phyloP scores from a whole-genome alignment of 1,140 invertebrate genomes.

The Procambarus clarkii region DNA sequence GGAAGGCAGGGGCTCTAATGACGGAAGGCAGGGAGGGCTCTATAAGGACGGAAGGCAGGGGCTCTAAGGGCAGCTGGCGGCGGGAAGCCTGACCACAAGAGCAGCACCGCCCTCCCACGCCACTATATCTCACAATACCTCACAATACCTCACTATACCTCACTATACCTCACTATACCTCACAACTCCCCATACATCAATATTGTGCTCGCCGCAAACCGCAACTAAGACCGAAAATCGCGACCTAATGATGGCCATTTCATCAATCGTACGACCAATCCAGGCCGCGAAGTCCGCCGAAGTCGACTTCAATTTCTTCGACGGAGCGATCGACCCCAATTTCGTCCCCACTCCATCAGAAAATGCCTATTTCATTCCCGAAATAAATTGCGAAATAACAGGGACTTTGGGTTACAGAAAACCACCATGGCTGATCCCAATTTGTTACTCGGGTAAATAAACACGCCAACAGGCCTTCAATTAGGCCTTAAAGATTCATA shows the following conservation, averaged over 20 bases:
- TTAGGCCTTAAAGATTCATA: background rate
- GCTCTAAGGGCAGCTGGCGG: no score
- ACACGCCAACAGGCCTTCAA: background rate
- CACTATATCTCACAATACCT: no score
- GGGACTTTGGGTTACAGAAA: background rate
- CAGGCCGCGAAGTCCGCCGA: background rate
- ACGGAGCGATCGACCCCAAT: background rate
- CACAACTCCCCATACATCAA: background rate
- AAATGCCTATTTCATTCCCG: background rate
- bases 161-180: no score
- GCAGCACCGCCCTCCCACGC: no score
- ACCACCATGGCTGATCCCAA: background rate
- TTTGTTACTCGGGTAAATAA: constrained; percentile 1
- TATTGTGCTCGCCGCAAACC: background rate
- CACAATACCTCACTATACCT: no score
- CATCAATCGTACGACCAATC: background rate
- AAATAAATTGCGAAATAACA: background rate
- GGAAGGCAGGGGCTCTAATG: no score
- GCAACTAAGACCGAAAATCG: background rate
- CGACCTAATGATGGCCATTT: background rate
- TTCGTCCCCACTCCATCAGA: background rate
- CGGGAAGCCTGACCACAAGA: no score
- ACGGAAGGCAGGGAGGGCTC: no score
- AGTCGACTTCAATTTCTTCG: background rate
- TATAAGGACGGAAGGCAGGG: no score